These are phyloP conservation scores for Drosophila ercepeae DNA, from an alignment of 1,140 invertebrate genomes.

Conservation along the genomic window DNA sequence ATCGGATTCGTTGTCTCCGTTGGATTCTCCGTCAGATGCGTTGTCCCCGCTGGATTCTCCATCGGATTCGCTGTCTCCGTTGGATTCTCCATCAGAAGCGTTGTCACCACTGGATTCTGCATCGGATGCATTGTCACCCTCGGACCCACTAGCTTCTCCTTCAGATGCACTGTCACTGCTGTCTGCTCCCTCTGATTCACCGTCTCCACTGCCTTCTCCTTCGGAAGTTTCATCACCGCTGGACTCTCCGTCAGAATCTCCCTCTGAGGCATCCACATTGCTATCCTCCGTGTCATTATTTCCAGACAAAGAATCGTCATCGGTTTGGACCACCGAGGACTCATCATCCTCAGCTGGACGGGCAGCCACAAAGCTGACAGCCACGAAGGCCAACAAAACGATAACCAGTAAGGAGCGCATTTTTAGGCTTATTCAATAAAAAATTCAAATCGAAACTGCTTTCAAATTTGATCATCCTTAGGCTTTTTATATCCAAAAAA, in stretches of 20 bases:
- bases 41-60: background rate
- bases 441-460: slow-evolving; percentile 1
- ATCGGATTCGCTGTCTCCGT: background rate
- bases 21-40: background rate
- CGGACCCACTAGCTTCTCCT: background rate
- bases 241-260: background rate
- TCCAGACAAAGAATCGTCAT: background rate
- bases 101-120: background rate
- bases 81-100: background rate
- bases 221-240: background rate
- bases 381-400: slow-evolving; percentile 23
- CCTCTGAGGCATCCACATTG: background rate
- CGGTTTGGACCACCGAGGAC: background rate
- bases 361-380: slow-evolving; percentile 22
- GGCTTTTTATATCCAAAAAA: slow-evolving; percentile 23
- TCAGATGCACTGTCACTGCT: background rate
- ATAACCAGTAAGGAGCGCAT: slow-evolving; percentile 24
- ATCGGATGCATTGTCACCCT: background rate
- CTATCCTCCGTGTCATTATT: background rate
- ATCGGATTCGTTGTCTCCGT: background rate
- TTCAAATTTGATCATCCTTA: background rate
- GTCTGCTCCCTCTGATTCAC: background rate
- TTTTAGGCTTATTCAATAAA: slow-evolving; percentile 1
- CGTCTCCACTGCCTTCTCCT: background rate
- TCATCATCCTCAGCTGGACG: slow-evolving; percentile 21